Conservation (phyloP, 2,113 vertebrate species). For the Vidua macroura region DNA sequence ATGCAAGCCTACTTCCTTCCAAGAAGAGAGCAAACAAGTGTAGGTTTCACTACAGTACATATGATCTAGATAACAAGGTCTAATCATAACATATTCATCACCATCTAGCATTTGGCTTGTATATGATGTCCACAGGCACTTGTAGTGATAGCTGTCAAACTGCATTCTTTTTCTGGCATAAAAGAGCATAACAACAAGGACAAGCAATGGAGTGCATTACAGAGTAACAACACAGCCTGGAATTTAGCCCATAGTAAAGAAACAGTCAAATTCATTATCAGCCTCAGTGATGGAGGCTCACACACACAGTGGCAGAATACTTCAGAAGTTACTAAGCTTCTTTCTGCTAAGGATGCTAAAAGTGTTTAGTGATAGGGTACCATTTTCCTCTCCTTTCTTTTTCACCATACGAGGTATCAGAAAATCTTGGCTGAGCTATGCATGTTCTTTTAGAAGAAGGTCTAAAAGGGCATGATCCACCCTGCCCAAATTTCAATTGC, state of each 20-base stretch:
- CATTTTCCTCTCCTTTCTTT: not conserved
- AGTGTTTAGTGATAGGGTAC: not conserved
- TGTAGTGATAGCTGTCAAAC: constrained; percentile 64
- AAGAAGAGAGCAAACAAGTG: constrained; percentile 39
- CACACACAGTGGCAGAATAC: not conserved
- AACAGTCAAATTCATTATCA: constrained; percentile 31
- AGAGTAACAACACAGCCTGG: constrained; percentile 43
- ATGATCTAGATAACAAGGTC: constrained; percentile 48
- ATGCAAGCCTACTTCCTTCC: not conserved
- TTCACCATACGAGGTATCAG: not conserved
- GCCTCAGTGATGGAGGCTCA: not conserved
- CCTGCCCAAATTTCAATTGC: not conserved
- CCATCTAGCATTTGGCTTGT: constrained; percentile 44
- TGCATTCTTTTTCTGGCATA: constrained; percentile 46
- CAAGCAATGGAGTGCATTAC: constrained; percentile 12
- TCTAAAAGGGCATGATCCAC: not conserved
- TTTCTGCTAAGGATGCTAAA: not conserved
- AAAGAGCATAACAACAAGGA: constrained; percentile 40
- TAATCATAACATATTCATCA: constrained; percentile 61
- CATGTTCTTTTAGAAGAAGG: not conserved
- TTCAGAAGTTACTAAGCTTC: not conserved
- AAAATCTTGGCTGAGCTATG: not conserved
- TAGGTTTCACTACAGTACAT: constrained; percentile 8
- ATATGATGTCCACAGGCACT: constrained; percentile 66
- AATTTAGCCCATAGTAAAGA: constrained; percentile 53